Evolutionary conservation across 2,797 vertebrate genomes (phyloP).

Genomic region (Amblyopsis hoosieri): DNA sequence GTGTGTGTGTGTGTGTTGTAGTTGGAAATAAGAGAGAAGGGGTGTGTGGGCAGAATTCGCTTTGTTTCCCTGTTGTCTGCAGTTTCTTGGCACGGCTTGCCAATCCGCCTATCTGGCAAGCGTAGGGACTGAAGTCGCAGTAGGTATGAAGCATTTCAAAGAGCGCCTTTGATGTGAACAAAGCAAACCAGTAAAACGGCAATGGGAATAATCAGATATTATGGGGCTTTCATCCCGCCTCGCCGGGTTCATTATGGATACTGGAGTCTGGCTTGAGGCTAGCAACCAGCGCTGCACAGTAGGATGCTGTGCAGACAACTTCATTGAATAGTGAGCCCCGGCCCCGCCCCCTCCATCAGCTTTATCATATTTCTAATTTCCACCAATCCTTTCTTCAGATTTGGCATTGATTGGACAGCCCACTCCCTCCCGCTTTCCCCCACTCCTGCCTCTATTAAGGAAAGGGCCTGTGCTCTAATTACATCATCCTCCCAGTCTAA

Average conservation of each 20-base stretch:
- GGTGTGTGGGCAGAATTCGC: slow-evolving; percentile 32
- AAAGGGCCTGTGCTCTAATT: slow-evolving; percentile 82
- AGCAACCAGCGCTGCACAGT: slow-evolving; percentile 74
- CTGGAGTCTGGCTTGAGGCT: slow-evolving; percentile 78
- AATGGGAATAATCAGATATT: slow-evolving; percentile 80
- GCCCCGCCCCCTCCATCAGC: slow-evolving; percentile 52
- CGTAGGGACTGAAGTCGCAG: slow-evolving; percentile 54
- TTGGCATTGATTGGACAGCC: slow-evolving; percentile 80
- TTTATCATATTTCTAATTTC: slow-evolving; percentile 79
- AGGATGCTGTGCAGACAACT: slow-evolving; percentile 71
- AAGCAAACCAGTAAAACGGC: slow-evolving; percentile 77
- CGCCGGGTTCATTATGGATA: slow-evolving; percentile 75
- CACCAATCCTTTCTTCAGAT: slow-evolving; percentile 74
- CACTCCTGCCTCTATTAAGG: slow-evolving; percentile 69
- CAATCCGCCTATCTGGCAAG: slow-evolving; percentile 65
- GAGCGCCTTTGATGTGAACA: slow-evolving; percentile 76
- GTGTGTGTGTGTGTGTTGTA: slow-evolving; percentile 16
- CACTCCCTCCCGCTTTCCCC: slow-evolving; percentile 39
- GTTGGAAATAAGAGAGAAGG: slow-evolving; percentile 1
- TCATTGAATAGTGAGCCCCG: slow-evolving; percentile 67
- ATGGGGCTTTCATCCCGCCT: slow-evolving; percentile 72
- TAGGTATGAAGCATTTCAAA: slow-evolving; percentile 73
- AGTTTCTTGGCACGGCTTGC: slow-evolving; percentile 66
- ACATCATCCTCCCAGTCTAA: slow-evolving; percentile 84
- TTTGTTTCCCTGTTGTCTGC: slow-evolving; percentile 61